Evolutionary conservation across 2,113 vertebrate genomes (phyloP), one percentile per base, ranked within the genome.

Genomic region (Otus sunia): DNA sequence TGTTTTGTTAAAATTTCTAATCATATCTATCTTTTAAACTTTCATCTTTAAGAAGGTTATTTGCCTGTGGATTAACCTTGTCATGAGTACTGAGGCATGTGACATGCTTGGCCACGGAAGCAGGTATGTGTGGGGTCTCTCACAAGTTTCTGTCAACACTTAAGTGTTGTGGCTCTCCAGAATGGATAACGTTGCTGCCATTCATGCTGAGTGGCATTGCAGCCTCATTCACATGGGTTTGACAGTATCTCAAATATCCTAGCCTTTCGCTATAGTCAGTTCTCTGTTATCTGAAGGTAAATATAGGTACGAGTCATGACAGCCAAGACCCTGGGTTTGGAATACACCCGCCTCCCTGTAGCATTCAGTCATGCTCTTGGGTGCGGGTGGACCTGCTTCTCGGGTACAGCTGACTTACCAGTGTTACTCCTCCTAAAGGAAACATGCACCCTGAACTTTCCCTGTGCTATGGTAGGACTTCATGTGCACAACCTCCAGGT

Each of bases 401-500:
- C 73, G 13, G 2, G 3, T 68, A 2, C 29, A 25, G 4, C 36
- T 0, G 0, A 12, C 60, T 47, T 74, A 21, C 15, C 19, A 5
- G 19, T 45, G 23, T 59, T 36, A 10, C 1, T 92, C 19, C 21
- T 77, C 12, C 27, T 34, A 14, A 20, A 56, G 49, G 64, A 82
- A 49, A 10, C 1, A 0, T 5, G 15, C 1, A 2, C 10, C 39
- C 27, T 72, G 66, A 52, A 12, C 5, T 49, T 39, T 8, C 25
- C 4, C 12, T 39, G 0, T 60, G 59, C 37, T 34, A 4, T 19
- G 21, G 22, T 9, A 15, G n/a, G 50, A 30, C n/a, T 90, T 34
- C 29, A 9, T 3, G 9, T 45, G 29, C 55, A 18, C 13, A 19
- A 1, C n/a, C 3, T 87, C 15, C 64, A 47, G 43, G 47, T 69